phyloP scores from a whole-genome alignment of 1,140 invertebrate genomes.

The Nephila pilipes region DNA sequence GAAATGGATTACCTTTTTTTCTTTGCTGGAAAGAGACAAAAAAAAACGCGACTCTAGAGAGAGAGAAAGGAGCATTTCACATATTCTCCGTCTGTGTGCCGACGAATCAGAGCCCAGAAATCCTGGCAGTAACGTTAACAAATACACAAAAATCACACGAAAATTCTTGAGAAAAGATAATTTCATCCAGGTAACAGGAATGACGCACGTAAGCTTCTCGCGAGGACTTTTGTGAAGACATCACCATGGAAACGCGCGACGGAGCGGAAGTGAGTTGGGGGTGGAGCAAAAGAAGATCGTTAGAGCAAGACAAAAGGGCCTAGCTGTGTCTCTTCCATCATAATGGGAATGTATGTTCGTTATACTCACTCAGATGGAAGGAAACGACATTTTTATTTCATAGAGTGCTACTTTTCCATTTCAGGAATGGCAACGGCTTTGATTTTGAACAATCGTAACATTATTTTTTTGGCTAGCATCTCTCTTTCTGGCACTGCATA shows the following conservation, averaged over 20 bases:
- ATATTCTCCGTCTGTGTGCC: background rate
- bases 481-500: background rate
- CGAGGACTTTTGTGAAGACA: slow-evolving; percentile 26
- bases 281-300: slow-evolving; percentile 43
- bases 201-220: slow-evolving; percentile 44
- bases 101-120: background rate
- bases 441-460: background rate
- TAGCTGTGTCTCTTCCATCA: slow-evolving; percentile 8
- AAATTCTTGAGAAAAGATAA: slow-evolving; percentile 33
- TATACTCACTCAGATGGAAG: background rate
- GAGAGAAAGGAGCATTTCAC: background rate
- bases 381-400: slow-evolving; percentile 32
- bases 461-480: background rate
- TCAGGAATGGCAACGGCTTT: slow-evolving; percentile 3
- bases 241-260: slow-evolving; percentile 37
- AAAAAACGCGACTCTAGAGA: background rate
- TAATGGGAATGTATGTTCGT: slow-evolving; percentile 14
- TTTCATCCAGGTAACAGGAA: slow-evolving; percentile 41
- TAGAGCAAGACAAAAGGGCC: slow-evolving; percentile 58
- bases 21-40: background rate
- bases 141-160: slow-evolving; percentile 1
- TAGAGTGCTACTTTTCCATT: slow-evolving; percentile 1
- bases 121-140: background rate
- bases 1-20: too few relatives aligned
- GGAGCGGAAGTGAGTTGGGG: background rate